phyloP scores from a whole-genome alignment of 2,113 vertebrate genomes.

The Telmatochromis brachygnathus region DNA sequence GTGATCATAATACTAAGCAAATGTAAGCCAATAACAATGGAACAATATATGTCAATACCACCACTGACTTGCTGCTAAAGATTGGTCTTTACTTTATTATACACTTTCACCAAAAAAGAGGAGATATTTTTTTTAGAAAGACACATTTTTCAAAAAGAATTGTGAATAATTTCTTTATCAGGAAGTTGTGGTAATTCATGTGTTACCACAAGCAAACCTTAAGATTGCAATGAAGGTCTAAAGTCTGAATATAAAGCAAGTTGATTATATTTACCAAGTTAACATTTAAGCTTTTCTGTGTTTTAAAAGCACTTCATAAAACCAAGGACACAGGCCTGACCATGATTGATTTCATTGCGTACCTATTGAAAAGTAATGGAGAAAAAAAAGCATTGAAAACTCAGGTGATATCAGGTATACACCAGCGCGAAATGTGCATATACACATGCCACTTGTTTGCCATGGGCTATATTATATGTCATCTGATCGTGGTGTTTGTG shows the following conservation, averaged over 20 bases:
- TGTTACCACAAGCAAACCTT: no score
- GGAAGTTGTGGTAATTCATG: background rate
- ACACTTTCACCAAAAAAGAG: background rate
- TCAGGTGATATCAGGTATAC: background rate
- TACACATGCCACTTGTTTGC: background rate
- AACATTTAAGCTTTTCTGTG: background rate
- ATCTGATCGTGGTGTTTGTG: conserved; percentile 6
- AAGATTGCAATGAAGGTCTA: background rate
- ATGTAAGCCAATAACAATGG: background rate
- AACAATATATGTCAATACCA: background rate
- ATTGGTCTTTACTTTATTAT: background rate
- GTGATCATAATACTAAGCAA: background rate
- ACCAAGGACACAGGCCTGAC: background rate
- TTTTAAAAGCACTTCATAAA: background rate
- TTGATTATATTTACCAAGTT: background rate
- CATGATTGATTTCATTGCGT: background rate
- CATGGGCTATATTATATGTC: background rate
- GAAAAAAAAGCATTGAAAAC: background rate
- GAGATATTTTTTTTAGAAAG: background rate
- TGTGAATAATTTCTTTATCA: background rate
- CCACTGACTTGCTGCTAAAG: background rate
- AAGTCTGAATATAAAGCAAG: background rate
- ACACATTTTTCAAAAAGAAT: background rate
- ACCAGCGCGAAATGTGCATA: background rate
- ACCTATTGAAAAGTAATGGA: background rate